Conservation (phyloP, 2,888 invertebrate species). For the Nasonovia ribisnigri region DNA sequence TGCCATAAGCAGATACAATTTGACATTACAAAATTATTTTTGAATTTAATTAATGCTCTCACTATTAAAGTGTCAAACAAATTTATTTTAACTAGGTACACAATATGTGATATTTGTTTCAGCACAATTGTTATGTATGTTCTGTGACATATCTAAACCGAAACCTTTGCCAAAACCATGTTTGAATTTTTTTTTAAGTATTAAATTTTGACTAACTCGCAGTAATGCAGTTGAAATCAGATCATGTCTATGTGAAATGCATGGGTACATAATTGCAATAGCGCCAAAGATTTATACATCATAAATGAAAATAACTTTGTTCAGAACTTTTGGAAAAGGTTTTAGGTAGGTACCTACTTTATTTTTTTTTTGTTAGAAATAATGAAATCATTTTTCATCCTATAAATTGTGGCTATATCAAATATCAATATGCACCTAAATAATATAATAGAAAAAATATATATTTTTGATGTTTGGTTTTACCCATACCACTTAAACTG, state of each 20-base stretch:
- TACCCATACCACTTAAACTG: not conserved
- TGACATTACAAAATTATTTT: not conserved
- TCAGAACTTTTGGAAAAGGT: too few relatives aligned
- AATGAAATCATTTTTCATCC: too few relatives aligned
- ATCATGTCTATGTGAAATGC: too few relatives aligned
- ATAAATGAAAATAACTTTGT: too few relatives aligned
- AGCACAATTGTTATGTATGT: not conserved
- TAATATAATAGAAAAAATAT: too few relatives aligned
- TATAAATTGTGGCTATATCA: not conserved
- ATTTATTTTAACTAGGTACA: not conserved
- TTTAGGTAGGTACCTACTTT: too few relatives aligned
- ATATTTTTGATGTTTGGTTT: too few relatives aligned
- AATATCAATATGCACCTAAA: not conserved
- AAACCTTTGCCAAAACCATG: not conserved
- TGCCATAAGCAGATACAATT: not conserved
- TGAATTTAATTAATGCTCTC: too few relatives aligned
- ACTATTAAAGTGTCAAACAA: not conserved
- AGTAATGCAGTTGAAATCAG: not conserved
- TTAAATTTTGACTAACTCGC: not conserved
- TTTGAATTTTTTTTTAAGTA: not conserved
- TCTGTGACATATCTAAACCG: not conserved
- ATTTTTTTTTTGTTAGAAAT: too few relatives aligned
- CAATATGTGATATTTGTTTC: not conserved
- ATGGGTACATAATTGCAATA: too few relatives aligned
- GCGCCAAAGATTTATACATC: too few relatives aligned